Conservation (phyloP, 2,113 vertebrate species). For the Pelusios castaneus region DNA sequence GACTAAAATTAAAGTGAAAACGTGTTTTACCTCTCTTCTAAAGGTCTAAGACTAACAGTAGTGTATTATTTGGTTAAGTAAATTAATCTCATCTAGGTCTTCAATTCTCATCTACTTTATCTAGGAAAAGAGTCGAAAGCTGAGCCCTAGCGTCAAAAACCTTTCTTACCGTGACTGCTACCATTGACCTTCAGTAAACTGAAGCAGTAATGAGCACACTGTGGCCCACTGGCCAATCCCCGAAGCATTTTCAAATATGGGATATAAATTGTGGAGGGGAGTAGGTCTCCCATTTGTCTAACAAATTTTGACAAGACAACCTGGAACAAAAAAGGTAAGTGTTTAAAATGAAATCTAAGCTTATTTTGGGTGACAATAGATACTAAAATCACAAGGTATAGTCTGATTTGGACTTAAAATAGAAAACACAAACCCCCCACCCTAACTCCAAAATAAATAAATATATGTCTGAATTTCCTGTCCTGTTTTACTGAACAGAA, state of each 20-base stretch:
- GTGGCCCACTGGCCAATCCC: conserved; percentile 92
- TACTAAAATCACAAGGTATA: conserved; percentile 32
- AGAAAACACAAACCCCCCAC: neutral
- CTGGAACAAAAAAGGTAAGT: conserved; percentile 74
- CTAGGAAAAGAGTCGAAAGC: neutral
- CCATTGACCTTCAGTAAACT: conserved; percentile 97
- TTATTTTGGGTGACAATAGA: conserved; percentile 30
- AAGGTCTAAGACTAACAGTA: neutral
- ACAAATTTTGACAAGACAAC: conserved; percentile 98
- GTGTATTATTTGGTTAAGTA: neutral
- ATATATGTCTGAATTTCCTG: neutral
- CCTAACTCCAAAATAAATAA: neutral
- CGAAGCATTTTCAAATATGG: conserved; percentile 95
- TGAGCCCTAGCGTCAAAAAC: neutral
- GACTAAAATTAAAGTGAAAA: neutral
- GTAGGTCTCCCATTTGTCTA: conserved; percentile 97
- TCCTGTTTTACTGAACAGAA: neutral
- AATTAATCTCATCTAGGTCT: neutral
- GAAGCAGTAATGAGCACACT: conserved; percentile 97
- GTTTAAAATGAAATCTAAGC: neutral
- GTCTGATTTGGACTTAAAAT: neutral
- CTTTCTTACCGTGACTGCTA: conserved; percentile 89
- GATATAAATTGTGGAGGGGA: conserved; percentile 95
- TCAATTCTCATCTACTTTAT: neutral
- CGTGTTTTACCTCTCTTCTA: neutral